Conservation (phyloP, 2,888 invertebrate species). For the Carcina quercana region DNA sequence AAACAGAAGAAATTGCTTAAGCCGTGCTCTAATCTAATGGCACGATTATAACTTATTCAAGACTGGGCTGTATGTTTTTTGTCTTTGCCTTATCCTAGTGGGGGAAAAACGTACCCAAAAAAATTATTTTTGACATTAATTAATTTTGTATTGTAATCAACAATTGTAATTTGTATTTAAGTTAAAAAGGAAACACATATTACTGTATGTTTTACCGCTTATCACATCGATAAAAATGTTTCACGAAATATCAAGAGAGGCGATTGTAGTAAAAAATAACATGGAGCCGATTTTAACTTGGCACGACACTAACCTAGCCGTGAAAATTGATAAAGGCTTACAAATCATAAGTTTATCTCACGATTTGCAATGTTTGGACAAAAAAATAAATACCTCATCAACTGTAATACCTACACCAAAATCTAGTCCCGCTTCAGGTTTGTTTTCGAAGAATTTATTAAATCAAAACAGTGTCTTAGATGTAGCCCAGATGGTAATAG, state of each 20-base stretch:
- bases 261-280: conserved; percentile 33
- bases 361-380: conserved; percentile 33
- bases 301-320: conserved; percentile 35
- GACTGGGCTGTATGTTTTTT: background rate
- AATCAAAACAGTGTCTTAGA: conserved; percentile 31
- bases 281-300: conserved; percentile 36
- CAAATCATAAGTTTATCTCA: conserved; percentile 3
- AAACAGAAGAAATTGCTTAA: too few relatives aligned
- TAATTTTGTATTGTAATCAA: too few relatives aligned
- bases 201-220: background rate
- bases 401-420: conserved; percentile 32
- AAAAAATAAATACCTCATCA: conserved; percentile 38
- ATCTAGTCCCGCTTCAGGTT: conserved; percentile 33
- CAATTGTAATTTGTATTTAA: background rate
- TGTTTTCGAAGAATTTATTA: conserved; percentile 34
- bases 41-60: too few relatives aligned
- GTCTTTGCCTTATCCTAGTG: background rate
- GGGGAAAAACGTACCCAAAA: background rate
- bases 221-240: conserved; percentile 22
- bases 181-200: background rate
- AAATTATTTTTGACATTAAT: background rate
- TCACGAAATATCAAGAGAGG: conserved; percentile 38
- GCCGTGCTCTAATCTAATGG: too few relatives aligned
- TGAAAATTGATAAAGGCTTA: conserved; percentile 40
- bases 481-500: conserved; percentile 42